A percentile compares a stretch with the other conserved stretches of the same genome.
These are phyloP conservation scores for Heliconius hortense DNA, from an alignment of 2,888 invertebrate genomes.

Conservation along the genomic window DNA sequence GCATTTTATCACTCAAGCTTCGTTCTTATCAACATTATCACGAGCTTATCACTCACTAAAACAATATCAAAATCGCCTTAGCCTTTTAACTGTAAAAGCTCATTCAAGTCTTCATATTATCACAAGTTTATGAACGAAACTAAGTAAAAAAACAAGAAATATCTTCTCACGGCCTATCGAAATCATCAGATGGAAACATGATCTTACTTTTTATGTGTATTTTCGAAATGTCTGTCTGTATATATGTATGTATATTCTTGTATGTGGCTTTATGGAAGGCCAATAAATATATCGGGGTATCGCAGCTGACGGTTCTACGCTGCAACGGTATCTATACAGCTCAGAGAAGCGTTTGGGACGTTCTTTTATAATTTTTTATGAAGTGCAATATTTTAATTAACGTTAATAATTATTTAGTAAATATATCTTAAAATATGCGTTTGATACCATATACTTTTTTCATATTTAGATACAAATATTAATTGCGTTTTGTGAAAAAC, in stretches of 20 bases:
- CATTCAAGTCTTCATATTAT: slow-evolving; percentile 9
- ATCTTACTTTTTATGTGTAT: slow-evolving; percentile 32
- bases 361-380: neutral
- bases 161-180: slow-evolving; percentile 38
- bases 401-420: neutral
- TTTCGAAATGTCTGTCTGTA: slow-evolving; percentile 36
- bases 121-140: slow-evolving; percentile 14
- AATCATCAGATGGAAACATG: slow-evolving; percentile 39
- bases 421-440: too few relatives aligned
- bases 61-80: neutral
- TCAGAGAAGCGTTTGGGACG: slow-evolving; percentile 9
- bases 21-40: neutral
- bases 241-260: slow-evolving; percentile 45
- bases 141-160: slow-evolving; percentile 17
- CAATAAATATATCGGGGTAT: slow-evolving; percentile 63
- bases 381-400: neutral
- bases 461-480: too few relatives aligned
- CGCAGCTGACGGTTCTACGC: slow-evolving; percentile 65
- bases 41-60: slow-evolving; percentile 2
- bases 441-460: too few relatives aligned
- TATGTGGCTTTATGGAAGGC: slow-evolving; percentile 55
- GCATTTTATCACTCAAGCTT: neutral
- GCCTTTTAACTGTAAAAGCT: slow-evolving; percentile 3
- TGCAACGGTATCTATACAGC: slow-evolving; percentile 56
- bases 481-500: too few relatives aligned